Evolutionary conservation across 1,140 invertebrate genomes (phyloP), one percentile per base, ranked within the genome.

Genomic region (Leptestheria dahalacensis): DNA sequence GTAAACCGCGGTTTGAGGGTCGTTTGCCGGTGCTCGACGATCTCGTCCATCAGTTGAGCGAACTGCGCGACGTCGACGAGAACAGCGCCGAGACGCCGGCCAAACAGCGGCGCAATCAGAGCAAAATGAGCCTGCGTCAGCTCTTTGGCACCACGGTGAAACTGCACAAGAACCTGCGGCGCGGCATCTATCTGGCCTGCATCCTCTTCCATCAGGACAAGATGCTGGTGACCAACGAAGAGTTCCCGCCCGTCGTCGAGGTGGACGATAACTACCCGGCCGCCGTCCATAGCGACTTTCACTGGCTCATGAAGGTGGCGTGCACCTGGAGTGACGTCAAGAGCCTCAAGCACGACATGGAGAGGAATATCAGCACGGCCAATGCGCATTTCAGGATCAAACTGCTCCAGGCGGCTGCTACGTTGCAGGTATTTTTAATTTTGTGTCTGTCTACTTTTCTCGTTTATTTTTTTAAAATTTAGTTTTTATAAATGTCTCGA

Each of bases 301-400:
- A 97, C 72, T 98, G 94, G 94, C 75, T 98, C 1, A 90, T 97
- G 84, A 97, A 97, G 79, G 53, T 41, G 54, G 86, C 91, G 0
- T 94, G 89, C 70, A 89, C 87, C 0, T 97, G 94, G 93, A 89
- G 95, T 63, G 92, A 96, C 72, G 88, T 92, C 1, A 95, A 94
- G 69, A 80, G 82, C 12, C 73, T 97, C 1, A 79, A 84, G 47
- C 81, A 86, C 29, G 91, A 97, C 63, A 91, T 97, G 86, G 91
- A 96, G 69, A 89, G 91, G 67, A 89, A 88, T 68, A 80, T 87
- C 2, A 88, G 84, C 51, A 91, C 89, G 2, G 88, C 89, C 0
- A 84, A 85, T 29, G 79, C 82, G 64, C 90, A 93, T 69, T 94
- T 96, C 71, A 79, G 91, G 61, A 84, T 88, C 63, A 96, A 94